A percentile compares a stretch with the other conserved stretches of the same genome.
Conservation (phyloP, 1,140 invertebrate species). For the Ganaspis sp. region DNA sequence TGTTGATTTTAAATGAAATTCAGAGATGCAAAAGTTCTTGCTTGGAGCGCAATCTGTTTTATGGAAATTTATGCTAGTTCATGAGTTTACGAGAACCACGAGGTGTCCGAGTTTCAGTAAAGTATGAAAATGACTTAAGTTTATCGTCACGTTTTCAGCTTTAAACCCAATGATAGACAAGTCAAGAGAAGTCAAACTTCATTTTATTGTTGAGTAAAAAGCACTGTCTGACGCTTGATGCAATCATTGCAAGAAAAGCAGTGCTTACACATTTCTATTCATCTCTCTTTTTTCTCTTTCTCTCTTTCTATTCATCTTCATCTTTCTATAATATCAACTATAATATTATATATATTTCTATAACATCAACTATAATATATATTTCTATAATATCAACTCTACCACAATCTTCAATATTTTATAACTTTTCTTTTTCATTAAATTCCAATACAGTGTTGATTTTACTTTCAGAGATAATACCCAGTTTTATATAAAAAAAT, state of each 20-base stretch:
- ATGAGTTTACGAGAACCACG: slow-evolving; percentile 18
- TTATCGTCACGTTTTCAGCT: slow-evolving; percentile 20
- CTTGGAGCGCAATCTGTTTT: not conserved
- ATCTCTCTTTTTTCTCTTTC: too few relatives aligned
- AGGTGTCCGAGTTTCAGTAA: slow-evolving; percentile 17
- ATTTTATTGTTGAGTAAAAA: not conserved
- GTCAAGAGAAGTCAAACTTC: slow-evolving; percentile 5
- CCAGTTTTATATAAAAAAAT: too few relatives aligned
- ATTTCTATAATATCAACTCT: too few relatives aligned
- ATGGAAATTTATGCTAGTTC: slow-evolving; percentile 14
- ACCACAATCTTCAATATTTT: too few relatives aligned
- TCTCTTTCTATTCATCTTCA: too few relatives aligned
- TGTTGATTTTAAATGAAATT: not conserved
- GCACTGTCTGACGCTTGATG: not conserved
- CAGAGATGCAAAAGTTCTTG: not conserved
- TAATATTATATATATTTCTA: too few relatives aligned
- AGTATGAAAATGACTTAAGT: slow-evolving; percentile 15
- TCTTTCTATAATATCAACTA: too few relatives aligned
- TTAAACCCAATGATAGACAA: not conserved
- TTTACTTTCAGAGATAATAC: too few relatives aligned
- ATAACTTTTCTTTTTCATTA: too few relatives aligned
- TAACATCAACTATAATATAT: too few relatives aligned
- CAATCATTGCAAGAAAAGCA: not conserved
- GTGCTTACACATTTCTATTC: not conserved
- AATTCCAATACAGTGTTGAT: too few relatives aligned